Evolutionary conservation across 2,888 invertebrate species (phyloP), one percentile per base, ranked within the genome.

Genomic region (Strigamia maritima): DNA sequence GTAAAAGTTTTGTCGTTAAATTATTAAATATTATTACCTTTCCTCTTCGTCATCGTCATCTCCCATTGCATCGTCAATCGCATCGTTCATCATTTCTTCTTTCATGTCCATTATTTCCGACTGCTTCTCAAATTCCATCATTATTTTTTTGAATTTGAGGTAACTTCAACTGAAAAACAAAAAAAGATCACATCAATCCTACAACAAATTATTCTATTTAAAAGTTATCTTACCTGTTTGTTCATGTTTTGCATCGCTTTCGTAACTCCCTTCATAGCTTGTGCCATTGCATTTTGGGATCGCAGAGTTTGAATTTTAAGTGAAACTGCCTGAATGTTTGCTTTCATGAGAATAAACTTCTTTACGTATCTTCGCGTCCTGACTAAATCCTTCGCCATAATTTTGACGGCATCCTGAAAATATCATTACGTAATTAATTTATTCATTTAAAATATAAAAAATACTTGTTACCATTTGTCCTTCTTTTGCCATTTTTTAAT

Each of bases 91-190:
- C 91, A 99, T 96, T 88, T 99, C 99, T 86, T 99, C 98, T 86
- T 99, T 99, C 98, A 99, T 99, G 86, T 99, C 98, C 99, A 99
- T 99, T 79, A 99, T 97, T 88, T 99, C 98, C 0, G 97, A 95
- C 86, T 99, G 98, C 85, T 98, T 98, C 87, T 99, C 99, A 87
- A 99, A 99, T 85, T 98, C 98, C 88, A 94, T 92, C 83, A 94
- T 89, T 80, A 99, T 99, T 85, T 94, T n/a, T 94, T 87, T 99
- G 98, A 85, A 99, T 99, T 89, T 99, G 98, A 12, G 99, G 99
- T 87, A 99, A 90, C 88, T 99, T 99, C 85, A 99, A 88, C 87
- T 89, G 84, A 44, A 83, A 83, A 75, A 10, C 22, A 76, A 54
- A 40, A 75, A 28, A 10, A 28, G 7, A 28, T 44, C 54, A 77